phyloP scores from a whole-genome alignment of 2,797 vertebrate species.

The Xenops minutus region DNA sequence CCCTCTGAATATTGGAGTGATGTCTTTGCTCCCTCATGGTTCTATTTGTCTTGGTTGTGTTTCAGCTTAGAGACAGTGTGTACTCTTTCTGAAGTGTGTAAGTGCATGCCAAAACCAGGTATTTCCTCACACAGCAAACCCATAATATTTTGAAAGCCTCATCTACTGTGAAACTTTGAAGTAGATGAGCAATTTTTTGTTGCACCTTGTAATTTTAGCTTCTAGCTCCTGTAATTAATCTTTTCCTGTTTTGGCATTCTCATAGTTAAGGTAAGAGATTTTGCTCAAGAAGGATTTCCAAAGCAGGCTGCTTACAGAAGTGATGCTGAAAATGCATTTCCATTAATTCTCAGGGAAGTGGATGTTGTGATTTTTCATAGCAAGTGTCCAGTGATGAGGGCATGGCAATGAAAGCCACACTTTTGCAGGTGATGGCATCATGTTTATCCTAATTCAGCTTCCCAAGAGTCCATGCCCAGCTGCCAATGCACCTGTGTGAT shows the following conservation, averaged over 20 bases:
- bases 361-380: not conserved
- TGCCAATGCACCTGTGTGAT: not conserved
- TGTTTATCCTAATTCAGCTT: not conserved
- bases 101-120: not conserved
- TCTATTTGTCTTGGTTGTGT: not conserved
- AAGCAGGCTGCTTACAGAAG: not conserved
- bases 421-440: rapidly evolving
- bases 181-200: not conserved
- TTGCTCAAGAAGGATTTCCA: not conserved
- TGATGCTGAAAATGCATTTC: not conserved
- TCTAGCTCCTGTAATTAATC: not conserved
- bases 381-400: not conserved
- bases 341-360: not conserved
- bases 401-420: not conserved
- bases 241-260: not conserved
- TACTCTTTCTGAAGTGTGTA: not conserved
- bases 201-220: not conserved
- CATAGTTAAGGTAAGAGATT: not conserved
- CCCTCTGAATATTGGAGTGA: not conserved
- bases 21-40: not conserved
- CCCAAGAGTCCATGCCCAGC: rapidly evolving
- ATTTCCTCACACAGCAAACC: not conserved
- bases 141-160: not conserved
- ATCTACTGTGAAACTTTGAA: not conserved
- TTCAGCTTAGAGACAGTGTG: not conserved